These are phyloP conservation scores for Laterallus jamaicensis DNA, from an alignment of 2,113 vertebrate genomes.

Conservation along the genomic window DNA sequence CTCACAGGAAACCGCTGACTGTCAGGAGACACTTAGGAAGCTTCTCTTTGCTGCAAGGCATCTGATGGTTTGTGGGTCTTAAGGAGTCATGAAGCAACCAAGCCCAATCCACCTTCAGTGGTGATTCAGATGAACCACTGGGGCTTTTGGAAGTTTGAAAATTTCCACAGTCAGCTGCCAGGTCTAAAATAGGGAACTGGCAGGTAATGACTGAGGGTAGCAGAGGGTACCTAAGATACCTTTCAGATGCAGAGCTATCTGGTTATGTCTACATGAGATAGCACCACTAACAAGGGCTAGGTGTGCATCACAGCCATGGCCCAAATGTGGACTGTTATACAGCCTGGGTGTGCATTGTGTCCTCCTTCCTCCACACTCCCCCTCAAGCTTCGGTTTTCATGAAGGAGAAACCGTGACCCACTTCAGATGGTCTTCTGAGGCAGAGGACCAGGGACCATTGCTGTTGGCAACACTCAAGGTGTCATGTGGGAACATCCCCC, in stretches of 20 bases:
- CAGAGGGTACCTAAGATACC: background rate
- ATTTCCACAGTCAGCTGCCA: background rate
- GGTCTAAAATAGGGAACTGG: background rate
- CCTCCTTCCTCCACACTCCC: background rate
- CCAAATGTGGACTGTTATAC: rapidly evolving
- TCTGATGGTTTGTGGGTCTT: background rate
- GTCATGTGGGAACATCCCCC: rapidly evolving
- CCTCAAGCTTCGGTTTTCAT: background rate
- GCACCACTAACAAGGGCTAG: background rate
- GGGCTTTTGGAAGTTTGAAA: background rate
- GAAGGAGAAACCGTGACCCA: rapidly evolving
- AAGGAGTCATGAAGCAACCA: background rate
- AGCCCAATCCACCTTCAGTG: background rate
- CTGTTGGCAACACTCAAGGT: rapidly evolving
- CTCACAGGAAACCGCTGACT: background rate
- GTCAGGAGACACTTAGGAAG: background rate
- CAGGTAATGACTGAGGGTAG: background rate
- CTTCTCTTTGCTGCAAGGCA: background rate
- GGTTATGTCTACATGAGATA: background rate
- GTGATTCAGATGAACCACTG: background rate
- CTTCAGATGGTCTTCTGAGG: background rate
- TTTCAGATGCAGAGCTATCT: background rate
- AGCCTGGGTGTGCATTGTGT: background rate
- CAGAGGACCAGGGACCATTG: background rate
- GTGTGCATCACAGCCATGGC: background rate